These are phyloP conservation scores for Lordiphosa stackelbergi DNA, from an alignment of 1,140 invertebrate species.

Conservation along the genomic window DNA sequence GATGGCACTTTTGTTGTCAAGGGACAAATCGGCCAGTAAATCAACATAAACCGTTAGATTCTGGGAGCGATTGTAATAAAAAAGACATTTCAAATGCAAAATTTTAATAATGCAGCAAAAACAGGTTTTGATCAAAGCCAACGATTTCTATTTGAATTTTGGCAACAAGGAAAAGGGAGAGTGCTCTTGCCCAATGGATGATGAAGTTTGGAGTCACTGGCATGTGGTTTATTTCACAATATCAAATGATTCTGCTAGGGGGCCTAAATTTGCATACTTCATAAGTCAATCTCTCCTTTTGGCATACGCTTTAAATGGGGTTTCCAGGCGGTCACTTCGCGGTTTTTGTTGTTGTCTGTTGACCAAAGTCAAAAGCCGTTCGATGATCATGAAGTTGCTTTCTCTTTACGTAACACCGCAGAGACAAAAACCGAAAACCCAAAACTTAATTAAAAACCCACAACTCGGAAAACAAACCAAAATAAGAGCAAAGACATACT, in stretches of 20 bases:
- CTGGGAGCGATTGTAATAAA: slow-evolving; percentile 1
- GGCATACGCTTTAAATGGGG: slow-evolving; percentile 36
- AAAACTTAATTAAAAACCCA: slow-evolving; percentile 64
- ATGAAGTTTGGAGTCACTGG: background rate
- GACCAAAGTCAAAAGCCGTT: slow-evolving; percentile 73
- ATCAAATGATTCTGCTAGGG: slow-evolving; percentile 16
- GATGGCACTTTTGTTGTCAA: slow-evolving; percentile 13
- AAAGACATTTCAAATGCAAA: slow-evolving; percentile 2
- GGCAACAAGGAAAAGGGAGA: slow-evolving; percentile 11
- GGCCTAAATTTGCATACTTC: slow-evolving; percentile 27
- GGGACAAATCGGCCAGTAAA: background rate
- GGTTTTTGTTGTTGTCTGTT: slow-evolving; percentile 37
- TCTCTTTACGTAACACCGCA: slow-evolving; percentile 65
- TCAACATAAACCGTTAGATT: slow-evolving; percentile 13
- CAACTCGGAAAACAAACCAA: slow-evolving; percentile 47
- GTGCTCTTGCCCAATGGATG: background rate
- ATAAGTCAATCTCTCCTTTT: slow-evolving; percentile 35
- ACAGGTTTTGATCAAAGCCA: background rate
- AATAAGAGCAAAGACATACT: slow-evolving; percentile 45
- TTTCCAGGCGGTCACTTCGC: slow-evolving; percentile 20
- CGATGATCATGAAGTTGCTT: slow-evolving; percentile 73
- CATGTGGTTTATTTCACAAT: background rate
- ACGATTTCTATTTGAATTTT: slow-evolving; percentile 35
- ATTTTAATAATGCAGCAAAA: slow-evolving; percentile 9
- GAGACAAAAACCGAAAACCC: slow-evolving; percentile 60